Evolutionary conservation across 2,888 invertebrate species (phyloP).

Genomic region (Drosophila kuntzei): DNA sequence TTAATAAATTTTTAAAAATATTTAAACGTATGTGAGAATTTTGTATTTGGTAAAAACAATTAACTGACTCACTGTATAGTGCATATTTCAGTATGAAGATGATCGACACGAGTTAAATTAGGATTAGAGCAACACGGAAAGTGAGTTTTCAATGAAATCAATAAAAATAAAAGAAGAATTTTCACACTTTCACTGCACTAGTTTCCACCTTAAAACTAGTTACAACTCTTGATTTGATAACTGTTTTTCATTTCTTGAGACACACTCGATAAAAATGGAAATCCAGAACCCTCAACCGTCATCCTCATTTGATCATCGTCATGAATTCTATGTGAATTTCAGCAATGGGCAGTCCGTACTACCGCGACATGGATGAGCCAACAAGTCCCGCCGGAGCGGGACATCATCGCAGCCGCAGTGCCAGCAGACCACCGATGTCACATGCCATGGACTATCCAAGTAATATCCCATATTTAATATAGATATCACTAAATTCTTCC

Average conservation of each 20-base stretch:
- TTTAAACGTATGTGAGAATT: no score
- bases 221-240: constrained; percentile 33
- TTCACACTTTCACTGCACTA: constrained; percentile 61
- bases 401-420: constrained; percentile 92
- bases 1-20: no score
- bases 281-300: constrained; percentile 71
- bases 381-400: constrained; percentile 94
- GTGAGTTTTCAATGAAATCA: constrained; percentile 50
- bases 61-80: constrained; percentile 16
- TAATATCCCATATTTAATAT: constrained; percentile 63
- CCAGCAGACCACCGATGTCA: constrained; percentile 89
- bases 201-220: constrained; percentile 51
- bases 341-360: constrained; percentile 89
- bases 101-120: constrained; percentile 62
- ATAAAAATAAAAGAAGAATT: constrained; percentile 23
- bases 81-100: constrained; percentile 49
- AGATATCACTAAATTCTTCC: neutral
- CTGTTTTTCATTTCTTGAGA: constrained; percentile 19
- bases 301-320: constrained; percentile 86
- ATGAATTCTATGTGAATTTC: constrained; percentile 85
- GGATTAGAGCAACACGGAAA: constrained; percentile 65
- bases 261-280: constrained; percentile 24
- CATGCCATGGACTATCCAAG: constrained; percentile 88
- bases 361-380: constrained; percentile 92
- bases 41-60: neutral